Base-by-base conservation (phyloP, 2,113 vertebrate species). In the Paradisaea rubra region DNA sequence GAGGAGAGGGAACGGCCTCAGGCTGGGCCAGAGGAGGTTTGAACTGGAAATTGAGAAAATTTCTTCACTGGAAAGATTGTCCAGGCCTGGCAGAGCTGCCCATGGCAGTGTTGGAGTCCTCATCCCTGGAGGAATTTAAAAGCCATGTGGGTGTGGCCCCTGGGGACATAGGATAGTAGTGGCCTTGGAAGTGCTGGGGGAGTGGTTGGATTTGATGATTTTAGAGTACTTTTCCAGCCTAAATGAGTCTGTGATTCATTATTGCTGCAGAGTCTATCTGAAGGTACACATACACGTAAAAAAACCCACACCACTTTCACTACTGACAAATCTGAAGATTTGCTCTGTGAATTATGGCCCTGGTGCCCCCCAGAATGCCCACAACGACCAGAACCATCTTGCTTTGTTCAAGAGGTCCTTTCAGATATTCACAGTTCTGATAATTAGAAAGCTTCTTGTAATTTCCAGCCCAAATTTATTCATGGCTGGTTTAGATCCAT, bases 391-490 rank as follows among this genome's bases (percentile, higher is more conserved):
- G 2, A 35, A 39, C 13, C 22, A 30, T 12, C n/a, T 45, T 53
- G 50, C 23, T 64, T 37, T 66, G 23, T 31, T 57, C n/a, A 28
- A 17, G 8, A 69, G 31, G 5, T 5, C n/a, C 45, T 79, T 73
- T 88, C 76, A 80, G 33, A 60, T n/a, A 64, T 56, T 54, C 80
- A 66, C 50, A 44, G 56, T 72, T 81, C 92, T 41, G 41, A 91
- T 93, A 93, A 95, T 95, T 89, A 94, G 80, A 94, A 96, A 81
- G 11, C 83, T 63, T 27, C 66, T 91, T 78, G 76, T 94, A 91
- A 89, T 91, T 95, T 96, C 59, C 66, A 94, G n/a, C 2, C 25
- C 61, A 77, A 94, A 95, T 95, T 95, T 89, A 96, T 96, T 96
- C 96, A 93, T 96, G 92, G 71, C 25, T 88, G 13, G 52, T 93